Base-by-base conservation (phyloP, 2,113 vertebrate genomes). In the Mandrillus leucophaeus region DNA sequence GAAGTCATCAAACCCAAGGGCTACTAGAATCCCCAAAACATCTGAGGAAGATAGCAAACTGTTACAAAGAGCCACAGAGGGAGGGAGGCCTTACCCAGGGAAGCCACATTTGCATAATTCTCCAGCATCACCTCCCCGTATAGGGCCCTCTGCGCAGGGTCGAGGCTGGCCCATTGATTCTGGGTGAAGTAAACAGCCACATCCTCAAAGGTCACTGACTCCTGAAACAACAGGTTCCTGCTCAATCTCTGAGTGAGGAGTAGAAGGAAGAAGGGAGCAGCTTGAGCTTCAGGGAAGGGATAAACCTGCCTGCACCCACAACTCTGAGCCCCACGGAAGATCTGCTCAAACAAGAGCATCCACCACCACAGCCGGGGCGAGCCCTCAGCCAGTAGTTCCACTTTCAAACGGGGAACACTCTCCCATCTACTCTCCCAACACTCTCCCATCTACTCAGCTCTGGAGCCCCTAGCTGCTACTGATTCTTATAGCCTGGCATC, bases 101-200 rank as follows among this genome's bases (percentile, higher is more conserved):
- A 91, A 10, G 97, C 82, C 48, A 97, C 48, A 0, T 83, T 86
- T 30, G 70, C 87, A 2, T 96, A 98, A 32, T 93, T 98, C 57
- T 97, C 97, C 95, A 98, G 66, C 96, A 97, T 98, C 88, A 98
- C 96, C 32, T 98, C 97, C 89, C 82, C 25, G 92, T 97, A 97
- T 61, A 98, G 76, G 16, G 79, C 75, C 95, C 59, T 97, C 61
- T 98, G 96, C 0, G 0, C 35, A 0, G 86, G 50, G 13, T 70
- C 66, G 91, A 98, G 94, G 32, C 43, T 70, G 80, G 80, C 78
- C 97, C 97, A 97, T 1, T 96, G 96, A 4, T 30, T 90, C 87
- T 87, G 88, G 1, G 96, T 97, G 70, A 98, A 98, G 93, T 96
- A 88, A 75, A 98, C 88, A 0, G 96, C 97, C 96, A 97, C 98